Evolutionary conservation across 2,113 vertebrate genomes (phyloP).

Genomic region (Gambusia holbrooki): DNA sequence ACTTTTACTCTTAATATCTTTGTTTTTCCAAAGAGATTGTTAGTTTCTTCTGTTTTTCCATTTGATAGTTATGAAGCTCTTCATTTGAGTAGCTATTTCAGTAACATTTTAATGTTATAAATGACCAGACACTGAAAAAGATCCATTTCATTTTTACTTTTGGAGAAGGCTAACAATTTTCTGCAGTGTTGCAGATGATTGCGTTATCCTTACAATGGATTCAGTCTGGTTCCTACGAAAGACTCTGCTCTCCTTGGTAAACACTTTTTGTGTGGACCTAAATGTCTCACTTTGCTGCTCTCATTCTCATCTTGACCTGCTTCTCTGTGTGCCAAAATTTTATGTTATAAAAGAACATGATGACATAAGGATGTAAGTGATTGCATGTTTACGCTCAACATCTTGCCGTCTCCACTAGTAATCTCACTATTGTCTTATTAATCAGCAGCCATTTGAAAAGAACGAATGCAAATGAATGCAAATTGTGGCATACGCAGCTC

Average conservation of each 20-base stretch:
- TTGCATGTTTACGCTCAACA: background rate
- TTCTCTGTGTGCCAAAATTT: background rate
- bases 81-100: background rate
- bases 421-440: slow-evolving; percentile 30
- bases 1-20: background rate
- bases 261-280: slow-evolving; percentile 44
- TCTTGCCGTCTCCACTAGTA: slow-evolving; percentile 1
- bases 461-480: slow-evolving; percentile 27
- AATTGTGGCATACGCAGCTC: slow-evolving; percentile 30
- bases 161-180: background rate
- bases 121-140: background rate
- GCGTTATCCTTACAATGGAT: slow-evolving; percentile 14
- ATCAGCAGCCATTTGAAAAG: slow-evolving; percentile 23
- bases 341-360: slow-evolving; percentile 1
- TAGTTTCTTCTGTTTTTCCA: background rate
- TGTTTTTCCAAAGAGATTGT: too few species aligned
- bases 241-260: slow-evolving; percentile 8
- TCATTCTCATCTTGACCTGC: background rate
- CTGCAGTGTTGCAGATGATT: slow-evolving; percentile 46
- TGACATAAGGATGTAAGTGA: background rate
- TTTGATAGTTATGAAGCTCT: too few species aligned
- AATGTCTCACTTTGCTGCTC: slow-evolving; percentile 48
- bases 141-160: background rate
- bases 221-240: background rate
- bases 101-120: background rate